Conservation (phyloP, 2,888 invertebrate species). For the Xestobium rufovillosum region DNA sequence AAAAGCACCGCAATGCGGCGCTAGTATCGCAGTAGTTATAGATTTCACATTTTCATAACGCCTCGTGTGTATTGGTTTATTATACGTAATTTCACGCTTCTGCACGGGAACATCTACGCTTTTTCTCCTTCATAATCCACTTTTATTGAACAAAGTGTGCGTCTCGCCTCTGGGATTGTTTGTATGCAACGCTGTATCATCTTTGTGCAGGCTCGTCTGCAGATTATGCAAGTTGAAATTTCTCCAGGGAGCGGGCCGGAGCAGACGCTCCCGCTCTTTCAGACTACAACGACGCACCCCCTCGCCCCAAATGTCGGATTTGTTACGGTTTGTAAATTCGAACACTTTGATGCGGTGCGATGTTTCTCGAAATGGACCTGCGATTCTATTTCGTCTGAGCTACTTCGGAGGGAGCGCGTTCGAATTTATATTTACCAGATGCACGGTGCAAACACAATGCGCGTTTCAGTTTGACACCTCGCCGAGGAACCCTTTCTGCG, state of each 20-base stretch:
- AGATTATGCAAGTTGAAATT: constrained; percentile 38
- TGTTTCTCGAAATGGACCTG: constrained; percentile 18
- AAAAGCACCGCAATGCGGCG: constrained; percentile 37
- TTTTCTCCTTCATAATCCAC: constrained; percentile 17
- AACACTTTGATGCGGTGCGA: constrained; percentile 25
- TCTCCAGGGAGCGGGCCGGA: constrained; percentile 31
- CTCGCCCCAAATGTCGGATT: constrained; percentile 26
- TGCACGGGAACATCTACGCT: constrained; percentile 20
- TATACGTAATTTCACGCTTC: constrained; percentile 33
- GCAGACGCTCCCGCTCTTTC: constrained; percentile 17
- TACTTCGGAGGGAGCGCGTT: too few species aligned
- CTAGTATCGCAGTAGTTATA: constrained; percentile 29
- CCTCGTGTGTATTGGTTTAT: constrained; percentile 33
- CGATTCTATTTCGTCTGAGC: constrained; percentile 11
- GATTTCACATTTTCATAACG: constrained; percentile 36
- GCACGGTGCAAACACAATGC: too few species aligned
- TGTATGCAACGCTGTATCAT: not conserved
- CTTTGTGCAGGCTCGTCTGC: constrained; percentile 22
- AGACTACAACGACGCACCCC: constrained; percentile 18
- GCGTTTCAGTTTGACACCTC: too few species aligned
- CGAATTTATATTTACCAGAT: too few species aligned
- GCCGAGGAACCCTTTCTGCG: too few species aligned
- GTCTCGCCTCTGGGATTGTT: too few species aligned
- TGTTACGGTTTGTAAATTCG: constrained; percentile 29
- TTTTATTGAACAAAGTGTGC: too few species aligned